phyloP scores from a whole-genome alignment of 1,140 invertebrate species.

The Platorchestia sp. region DNA sequence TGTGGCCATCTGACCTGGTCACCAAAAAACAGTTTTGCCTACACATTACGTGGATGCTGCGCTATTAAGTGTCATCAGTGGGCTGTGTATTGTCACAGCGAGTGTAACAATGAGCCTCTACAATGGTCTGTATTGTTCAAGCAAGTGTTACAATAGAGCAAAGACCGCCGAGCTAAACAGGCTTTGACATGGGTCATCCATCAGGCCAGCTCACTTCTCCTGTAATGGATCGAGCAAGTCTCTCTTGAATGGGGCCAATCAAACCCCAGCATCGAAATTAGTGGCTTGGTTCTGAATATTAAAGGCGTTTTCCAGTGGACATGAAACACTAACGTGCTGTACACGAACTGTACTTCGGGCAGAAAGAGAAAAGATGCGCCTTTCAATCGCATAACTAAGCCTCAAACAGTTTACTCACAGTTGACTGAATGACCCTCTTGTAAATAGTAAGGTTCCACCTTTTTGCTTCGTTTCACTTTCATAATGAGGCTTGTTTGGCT shows the following conservation, averaged over 20 bases:
- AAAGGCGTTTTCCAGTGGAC: neutral
- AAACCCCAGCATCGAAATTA: neutral
- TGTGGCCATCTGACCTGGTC: neutral
- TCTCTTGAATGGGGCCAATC: neutral
- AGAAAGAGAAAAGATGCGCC: neutral
- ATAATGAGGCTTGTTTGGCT: neutral
- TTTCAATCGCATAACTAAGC: neutral
- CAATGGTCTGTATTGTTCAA: neutral
- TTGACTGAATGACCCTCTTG: neutral
- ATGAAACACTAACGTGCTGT: neutral
- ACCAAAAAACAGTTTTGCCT: neutral
- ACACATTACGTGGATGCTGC: neutral
- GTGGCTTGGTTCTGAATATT: neutral
- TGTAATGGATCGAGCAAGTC: slow-evolving; percentile 4
- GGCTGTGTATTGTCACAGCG: neutral
- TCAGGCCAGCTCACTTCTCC: neutral
- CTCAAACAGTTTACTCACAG: neutral
- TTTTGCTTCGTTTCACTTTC: neutral
- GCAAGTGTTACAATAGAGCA: slow-evolving; percentile 25
- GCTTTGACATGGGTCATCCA: neutral
- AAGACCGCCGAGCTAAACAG: slow-evolving; percentile 30
- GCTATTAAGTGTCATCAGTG: slow-evolving; percentile 45
- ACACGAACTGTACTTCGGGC: neutral
- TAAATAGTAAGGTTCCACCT: neutral
- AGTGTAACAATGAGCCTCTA: slow-evolving; percentile 15